Evolutionary conservation across 2,797 vertebrate genomes (phyloP), one percentile per base, ranked within the genome.

Genomic region (Leptatherina wallacei): DNA sequence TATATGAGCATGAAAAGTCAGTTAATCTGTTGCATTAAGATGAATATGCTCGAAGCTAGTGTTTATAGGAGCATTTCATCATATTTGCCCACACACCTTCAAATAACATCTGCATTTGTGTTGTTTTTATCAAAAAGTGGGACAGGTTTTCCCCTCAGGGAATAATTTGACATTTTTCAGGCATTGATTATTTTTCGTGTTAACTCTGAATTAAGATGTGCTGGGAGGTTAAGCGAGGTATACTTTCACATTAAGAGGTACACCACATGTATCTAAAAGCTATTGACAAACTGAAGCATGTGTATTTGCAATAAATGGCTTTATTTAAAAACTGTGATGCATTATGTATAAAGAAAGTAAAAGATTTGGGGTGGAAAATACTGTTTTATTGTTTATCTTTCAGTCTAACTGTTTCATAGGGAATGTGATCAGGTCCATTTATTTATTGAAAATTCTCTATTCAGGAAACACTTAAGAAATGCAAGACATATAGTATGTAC

Each of bases 1-100:
- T 30, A 30, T 73, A 2, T 69, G 69, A 65, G 49, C 54, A 38
- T 66, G 38, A 22, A 56, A 65, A 42, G 77, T 60, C 52, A 71
- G 56, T 60, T 59, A 42, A 69, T 75, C 29, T 49, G 47, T 40
- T 80, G 32, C 51, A 61, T 2, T 57, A 35, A 55, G 10, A 62
- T 52, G 36, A 57, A 29, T 47, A 36, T 22, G 33, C 5, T 70
- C 29, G 6, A 61, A 42, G 66, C 52, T 20, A 56, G 49, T 32
- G 6, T 71, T 63, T 77, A 6, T 63, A 18, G 5, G 40, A 24
- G 35, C 30, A 54, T 49, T 69, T 64, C 18, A 61, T 27, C 13
- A 36, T 67, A 54, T 38, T 18, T 58, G 36, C 27, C 1, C 1
- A 4, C 42, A 14, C 62, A 72, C 56, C 40, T 32, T 32, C 22